Conservation (phyloP, 2,888 invertebrate genomes). For the Limnephilus marmoratus region DNA sequence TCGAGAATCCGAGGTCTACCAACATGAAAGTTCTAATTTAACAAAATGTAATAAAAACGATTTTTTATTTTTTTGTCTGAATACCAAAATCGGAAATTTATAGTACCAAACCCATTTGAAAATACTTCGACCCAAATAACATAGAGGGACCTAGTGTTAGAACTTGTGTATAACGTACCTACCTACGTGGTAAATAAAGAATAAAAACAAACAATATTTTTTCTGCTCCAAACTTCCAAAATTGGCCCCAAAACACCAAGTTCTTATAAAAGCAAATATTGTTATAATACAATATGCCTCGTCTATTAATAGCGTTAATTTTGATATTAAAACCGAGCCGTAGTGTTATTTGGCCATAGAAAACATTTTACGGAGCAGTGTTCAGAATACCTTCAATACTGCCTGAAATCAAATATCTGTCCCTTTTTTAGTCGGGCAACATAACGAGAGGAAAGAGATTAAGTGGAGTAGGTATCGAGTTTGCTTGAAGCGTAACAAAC, state of each 20-base stretch:
- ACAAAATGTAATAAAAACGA: too few relatives aligned
- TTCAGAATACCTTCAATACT: slow-evolving; percentile 10
- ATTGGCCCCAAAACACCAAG: background rate
- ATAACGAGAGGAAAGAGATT: background rate
- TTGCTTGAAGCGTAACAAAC: slow-evolving; percentile 4
- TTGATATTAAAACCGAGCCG: slow-evolving; percentile 7
- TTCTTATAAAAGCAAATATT: background rate
- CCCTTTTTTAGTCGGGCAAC: background rate
- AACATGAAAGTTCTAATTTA: too few relatives aligned
- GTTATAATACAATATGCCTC: background rate
- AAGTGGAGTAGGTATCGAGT: background rate
- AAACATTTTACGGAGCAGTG: background rate
- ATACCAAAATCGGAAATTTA: too few relatives aligned
- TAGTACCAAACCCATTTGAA: too few relatives aligned
- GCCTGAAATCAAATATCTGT: background rate
- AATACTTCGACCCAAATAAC: too few relatives aligned
- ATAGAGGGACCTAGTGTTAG: too few relatives aligned
- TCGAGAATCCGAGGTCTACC: too few relatives aligned
- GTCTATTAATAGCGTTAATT: background rate
- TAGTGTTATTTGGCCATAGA: background rate
- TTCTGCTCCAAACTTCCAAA: background rate
- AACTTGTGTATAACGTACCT: too few relatives aligned
- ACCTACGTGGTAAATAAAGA: background rate
- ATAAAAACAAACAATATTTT: background rate
- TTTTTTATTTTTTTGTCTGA: too few relatives aligned